Conservation (phyloP, 2,797 vertebrate genomes). For the Pachyuromys duprasi region DNA sequence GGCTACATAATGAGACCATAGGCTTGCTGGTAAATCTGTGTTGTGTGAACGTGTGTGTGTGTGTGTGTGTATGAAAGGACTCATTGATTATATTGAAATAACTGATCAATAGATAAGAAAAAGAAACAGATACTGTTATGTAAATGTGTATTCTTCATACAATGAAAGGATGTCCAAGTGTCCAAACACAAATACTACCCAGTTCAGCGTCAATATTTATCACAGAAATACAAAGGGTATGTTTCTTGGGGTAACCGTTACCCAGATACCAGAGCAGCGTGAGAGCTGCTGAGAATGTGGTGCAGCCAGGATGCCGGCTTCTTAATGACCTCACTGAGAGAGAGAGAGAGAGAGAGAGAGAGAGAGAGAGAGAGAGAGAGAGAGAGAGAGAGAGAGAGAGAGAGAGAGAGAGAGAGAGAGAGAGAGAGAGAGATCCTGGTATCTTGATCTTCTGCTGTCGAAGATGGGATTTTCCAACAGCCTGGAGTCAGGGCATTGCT, state of each 20-base stretch:
- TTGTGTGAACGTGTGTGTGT: neutral
- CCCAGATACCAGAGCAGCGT: neutral
- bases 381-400: neutral
- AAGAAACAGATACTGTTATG: neutral
- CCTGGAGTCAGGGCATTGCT: neutral
- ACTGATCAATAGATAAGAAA: neutral
- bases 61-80: neutral
- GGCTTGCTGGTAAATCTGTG: neutral
- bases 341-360: neutral
- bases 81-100: neutral
- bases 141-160: neutral
- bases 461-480: neutral
- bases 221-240: neutral
- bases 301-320: neutral
- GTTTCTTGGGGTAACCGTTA: neutral
- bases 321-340: neutral
- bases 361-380: neutral
- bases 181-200: neutral
- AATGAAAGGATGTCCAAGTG: neutral
- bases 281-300: neutral
- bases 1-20: neutral
- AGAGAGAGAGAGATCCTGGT: neutral
- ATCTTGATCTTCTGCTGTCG: neutral
- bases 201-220: neutral
- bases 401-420: conserved; percentile 17